Percentiles rank a stretch among this genome's conserved stretches.
phyloP scores from a whole-genome alignment of 2,113 vertebrate species.

The Loxodonta africana region DNA sequence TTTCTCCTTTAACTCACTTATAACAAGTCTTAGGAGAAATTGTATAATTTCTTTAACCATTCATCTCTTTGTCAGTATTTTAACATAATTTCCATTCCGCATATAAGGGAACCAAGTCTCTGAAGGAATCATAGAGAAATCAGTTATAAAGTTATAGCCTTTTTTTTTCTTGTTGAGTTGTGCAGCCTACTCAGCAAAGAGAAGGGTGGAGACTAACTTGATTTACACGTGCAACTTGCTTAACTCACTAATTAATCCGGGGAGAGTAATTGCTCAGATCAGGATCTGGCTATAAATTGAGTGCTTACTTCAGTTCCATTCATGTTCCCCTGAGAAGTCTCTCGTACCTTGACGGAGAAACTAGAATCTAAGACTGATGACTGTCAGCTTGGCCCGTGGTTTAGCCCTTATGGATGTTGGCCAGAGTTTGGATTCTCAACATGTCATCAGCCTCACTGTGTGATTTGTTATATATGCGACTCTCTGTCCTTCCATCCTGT shows the following conservation, averaged over 20 bases:
- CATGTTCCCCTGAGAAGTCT: background rate
- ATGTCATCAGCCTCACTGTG: background rate
- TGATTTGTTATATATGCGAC: background rate
- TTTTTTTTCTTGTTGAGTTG: background rate
- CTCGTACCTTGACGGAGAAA: background rate
- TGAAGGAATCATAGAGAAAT: constrained; percentile 20
- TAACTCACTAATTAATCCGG: background rate
- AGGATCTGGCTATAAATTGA: background rate
- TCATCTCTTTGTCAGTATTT: background rate
- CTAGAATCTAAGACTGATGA: background rate
- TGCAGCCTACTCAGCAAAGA: background rate
- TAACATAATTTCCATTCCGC: constrained; percentile 2
- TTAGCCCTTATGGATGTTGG: background rate
- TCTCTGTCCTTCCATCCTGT: background rate
- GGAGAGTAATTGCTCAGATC: background rate
- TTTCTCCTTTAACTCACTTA: background rate
- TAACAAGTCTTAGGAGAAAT: constrained; percentile 28
- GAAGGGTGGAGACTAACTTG: constrained; percentile 7
- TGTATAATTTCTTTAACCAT: constrained; percentile 10
- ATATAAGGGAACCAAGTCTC: background rate
- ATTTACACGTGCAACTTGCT: background rate
- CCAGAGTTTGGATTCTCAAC: background rate
- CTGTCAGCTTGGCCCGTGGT: background rate
- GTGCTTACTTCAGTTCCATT: background rate
- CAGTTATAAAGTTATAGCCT: background rate